A percentile compares a stretch with the other conserved stretches of the same genome.
These are phyloP conservation scores for Hipparchia semele DNA, from an alignment of 2,888 invertebrate genomes.

Conservation along the genomic window DNA sequence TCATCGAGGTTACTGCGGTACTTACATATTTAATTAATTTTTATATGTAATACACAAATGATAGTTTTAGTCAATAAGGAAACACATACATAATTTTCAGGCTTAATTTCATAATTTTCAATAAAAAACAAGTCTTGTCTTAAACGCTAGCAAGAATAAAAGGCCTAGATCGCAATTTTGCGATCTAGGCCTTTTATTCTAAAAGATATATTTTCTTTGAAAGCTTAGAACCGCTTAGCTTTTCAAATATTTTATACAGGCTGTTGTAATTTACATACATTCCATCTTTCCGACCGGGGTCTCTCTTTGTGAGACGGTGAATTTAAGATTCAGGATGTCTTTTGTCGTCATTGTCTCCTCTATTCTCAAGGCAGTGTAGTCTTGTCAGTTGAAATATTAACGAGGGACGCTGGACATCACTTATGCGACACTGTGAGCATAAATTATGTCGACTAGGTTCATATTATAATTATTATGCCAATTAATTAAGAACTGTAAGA, in stretches of 20 bases:
- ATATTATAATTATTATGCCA: background rate
- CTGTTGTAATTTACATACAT: constrained; percentile 21
- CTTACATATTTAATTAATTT: too few species aligned
- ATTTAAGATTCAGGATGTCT: constrained; percentile 28
- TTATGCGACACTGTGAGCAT: background rate
- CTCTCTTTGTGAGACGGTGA: constrained; percentile 22
- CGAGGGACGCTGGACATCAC: constrained; percentile 17
- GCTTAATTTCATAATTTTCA: too few species aligned
- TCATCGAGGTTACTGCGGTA: too few species aligned
- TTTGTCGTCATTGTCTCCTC: constrained; percentile 21
- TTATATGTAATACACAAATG: too few species aligned
- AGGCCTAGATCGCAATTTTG: background rate
- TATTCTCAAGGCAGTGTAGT: constrained; percentile 14
- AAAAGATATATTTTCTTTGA: constrained; percentile 4
- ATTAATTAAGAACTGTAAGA: too few species aligned
- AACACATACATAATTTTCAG: too few species aligned
- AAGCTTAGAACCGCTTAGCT: background rate
- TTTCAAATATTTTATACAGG: constrained; percentile 22
- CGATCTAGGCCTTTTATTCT: too few species aligned
- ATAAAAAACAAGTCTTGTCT: background rate
- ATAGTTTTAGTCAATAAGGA: too few species aligned
- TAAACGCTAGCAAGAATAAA: background rate
- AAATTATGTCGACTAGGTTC: background rate
- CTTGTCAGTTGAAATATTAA: constrained; percentile 25
- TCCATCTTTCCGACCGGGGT: constrained; percentile 21